Base-by-base conservation (phyloP, 2,797 vertebrate species). In the Anguilla megastoma region DNA sequence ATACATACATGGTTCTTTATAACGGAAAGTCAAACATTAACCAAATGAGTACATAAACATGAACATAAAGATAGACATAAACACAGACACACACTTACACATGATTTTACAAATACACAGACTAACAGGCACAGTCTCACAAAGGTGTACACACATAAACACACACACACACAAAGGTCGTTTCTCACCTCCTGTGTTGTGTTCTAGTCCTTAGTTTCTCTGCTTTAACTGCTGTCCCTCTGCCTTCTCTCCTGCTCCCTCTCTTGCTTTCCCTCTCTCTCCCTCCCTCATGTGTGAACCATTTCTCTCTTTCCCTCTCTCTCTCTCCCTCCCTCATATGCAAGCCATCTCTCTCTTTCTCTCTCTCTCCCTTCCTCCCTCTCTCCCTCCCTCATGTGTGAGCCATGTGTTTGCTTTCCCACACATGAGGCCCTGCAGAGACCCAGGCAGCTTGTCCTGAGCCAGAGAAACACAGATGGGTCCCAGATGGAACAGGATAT, bases 391-490 rank as follows among this genome's bases (percentile, higher is more conserved):
- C n/a, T 66, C 63, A 66, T 66, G 63, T 66, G 63, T 27, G 7
- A 27, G 63, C 21, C 63, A 66, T 66, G 63, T 66, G 63, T 66
- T 66, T 66, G 63, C n/a, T 24, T 66, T 66, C 63, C 63, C 63
- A 66, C 63, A 66, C n/a, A 66, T n/a, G 24, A 54, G 48, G 69
- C 86, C 54, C 45, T 52, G 52, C 27, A 21, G 50, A n/a, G 24
- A 33, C 86, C 74, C 52, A 8, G 74, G 54, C 45, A 21, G 60
- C 79, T 10, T 45, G 18, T 41, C 58, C 27, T 21, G 56, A 45
- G 80, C 86, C 80, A 87, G 48, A 27, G 79, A 87, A 58, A 84
- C 86, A 69, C 86, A 87, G 86, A 87, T 87, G 86, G 86, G 86
- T 76, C 79, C 60, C 86, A 87, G 86, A 87, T 87, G 86, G 86